phyloP scores from a whole-genome alignment of 1,140 invertebrate species.

The Callitettix versicolor region DNA sequence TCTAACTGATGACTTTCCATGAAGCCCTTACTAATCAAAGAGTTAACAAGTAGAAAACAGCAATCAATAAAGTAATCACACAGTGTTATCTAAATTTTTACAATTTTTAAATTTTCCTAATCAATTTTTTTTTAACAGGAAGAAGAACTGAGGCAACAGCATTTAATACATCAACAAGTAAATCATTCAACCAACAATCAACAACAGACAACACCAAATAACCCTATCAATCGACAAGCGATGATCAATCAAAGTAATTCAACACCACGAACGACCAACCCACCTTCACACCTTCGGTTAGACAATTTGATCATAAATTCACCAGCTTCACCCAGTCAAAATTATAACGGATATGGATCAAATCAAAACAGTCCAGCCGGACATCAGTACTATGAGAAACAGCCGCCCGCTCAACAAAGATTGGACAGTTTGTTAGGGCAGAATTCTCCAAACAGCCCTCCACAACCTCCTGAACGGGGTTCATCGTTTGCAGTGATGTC shows the following conservation, averaged over 20 bases:
- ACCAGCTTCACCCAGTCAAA: slow-evolving; percentile 25
- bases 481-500: slow-evolving; percentile 75
- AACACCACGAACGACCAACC: slow-evolving; percentile 28
- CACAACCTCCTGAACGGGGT: slow-evolving; percentile 63
- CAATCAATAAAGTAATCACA: too few relatives aligned
- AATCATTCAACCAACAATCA: slow-evolving; percentile 27
- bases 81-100: too few relatives aligned
- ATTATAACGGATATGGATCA: slow-evolving; percentile 3
- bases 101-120: too few relatives aligned
- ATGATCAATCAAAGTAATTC: too few relatives aligned
- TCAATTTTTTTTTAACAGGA: too few relatives aligned
- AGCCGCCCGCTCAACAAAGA: too few relatives aligned
- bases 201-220: slow-evolving; percentile 27
- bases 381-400: slow-evolving; percentile 23
- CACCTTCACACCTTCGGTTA: slow-evolving; percentile 34
- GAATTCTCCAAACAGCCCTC: slow-evolving; percentile 42
- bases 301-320: slow-evolving; percentile 45
- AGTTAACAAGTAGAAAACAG: too few relatives aligned
- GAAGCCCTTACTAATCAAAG: too few relatives aligned
- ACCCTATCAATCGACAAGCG: too few relatives aligned
- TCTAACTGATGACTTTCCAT: too few relatives aligned
- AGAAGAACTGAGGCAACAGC: slow-evolving; percentile 36
- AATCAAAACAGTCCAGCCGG: slow-evolving; percentile 15
- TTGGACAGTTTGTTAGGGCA: too few relatives aligned
- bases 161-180: too few relatives aligned